These are phyloP conservation scores for Aegithalos caudatus DNA, from an alignment of 2,113 vertebrate genomes.

Conservation along the genomic window DNA sequence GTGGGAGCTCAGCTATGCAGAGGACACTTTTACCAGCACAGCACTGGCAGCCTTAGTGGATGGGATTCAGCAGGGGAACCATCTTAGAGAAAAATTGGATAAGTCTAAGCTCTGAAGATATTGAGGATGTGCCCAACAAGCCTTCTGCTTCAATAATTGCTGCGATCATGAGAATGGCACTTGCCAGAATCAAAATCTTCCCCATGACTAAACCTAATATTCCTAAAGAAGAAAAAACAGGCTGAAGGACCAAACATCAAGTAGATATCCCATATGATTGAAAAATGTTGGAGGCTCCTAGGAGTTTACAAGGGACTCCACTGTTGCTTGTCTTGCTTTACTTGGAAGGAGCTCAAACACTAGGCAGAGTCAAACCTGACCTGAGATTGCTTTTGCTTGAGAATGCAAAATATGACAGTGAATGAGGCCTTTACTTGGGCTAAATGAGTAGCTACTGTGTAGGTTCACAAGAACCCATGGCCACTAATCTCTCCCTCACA, in stretches of 20 bases:
- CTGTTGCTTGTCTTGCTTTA: background rate
- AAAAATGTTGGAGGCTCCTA: background rate
- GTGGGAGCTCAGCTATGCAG: background rate
- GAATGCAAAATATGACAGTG: background rate
- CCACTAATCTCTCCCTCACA: background rate
- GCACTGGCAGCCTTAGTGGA: background rate
- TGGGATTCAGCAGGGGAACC: background rate
- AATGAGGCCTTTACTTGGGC: background rate
- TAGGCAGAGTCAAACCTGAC: background rate
- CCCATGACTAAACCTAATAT: background rate
- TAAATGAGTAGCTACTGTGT: background rate
- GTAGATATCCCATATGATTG: background rate
- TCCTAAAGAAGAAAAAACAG: background rate
- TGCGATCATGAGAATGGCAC: background rate
- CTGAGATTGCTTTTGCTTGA: background rate
- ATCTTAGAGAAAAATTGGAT: background rate
- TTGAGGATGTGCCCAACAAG: background rate
- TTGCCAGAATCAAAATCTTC: background rate
- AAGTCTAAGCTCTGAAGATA: background rate
- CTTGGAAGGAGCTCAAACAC: background rate
- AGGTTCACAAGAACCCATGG: background rate
- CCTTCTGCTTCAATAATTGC: background rate
- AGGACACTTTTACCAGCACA: background rate
- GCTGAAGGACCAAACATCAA: background rate
- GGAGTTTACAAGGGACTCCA: background rate